Evolutionary conservation across 2,113 vertebrate species (phyloP), one percentile per base, ranked within the genome.

Genomic region (Salminus brasiliensis): DNA sequence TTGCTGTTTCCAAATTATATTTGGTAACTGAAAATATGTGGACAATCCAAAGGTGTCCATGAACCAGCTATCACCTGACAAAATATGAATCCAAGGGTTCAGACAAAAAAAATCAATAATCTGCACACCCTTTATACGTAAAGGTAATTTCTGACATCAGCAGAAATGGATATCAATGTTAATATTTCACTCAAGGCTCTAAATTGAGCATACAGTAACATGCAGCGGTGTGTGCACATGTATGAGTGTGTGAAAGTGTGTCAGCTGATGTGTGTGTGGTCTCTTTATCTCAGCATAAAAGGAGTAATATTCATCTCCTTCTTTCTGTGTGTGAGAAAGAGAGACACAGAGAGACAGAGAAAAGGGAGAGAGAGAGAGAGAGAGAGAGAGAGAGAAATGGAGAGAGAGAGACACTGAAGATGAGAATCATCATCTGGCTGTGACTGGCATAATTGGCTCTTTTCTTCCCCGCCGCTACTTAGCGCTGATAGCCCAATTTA

Each of bases 401-500:
- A 55, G 11, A 76, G 53, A 75, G 47, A 66, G 77, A 76, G 72
- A 79, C 76, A 84, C 74, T 49, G 60, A 84, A 80, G 79, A 75
- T 83, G 81, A 85, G 87, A 86, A 84, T 86, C 83, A 84, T 86
- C 84, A 83, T 85, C 82, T 85, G 76, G 85, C 86, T 88, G 81
- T 84, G 84, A 86, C 84, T 81, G 85, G 76, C 81, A 85, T 88
- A 88, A 86, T 85, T 86, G 83, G 83, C 83, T 88, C 84, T 76
- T 86, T 85, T 88, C 84, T 84, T 85, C 72, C 83, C 78, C 74
- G 79, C 69, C 74, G 76, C 83, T 83, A 85, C 84, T 86, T 86
- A 86, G 84, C 78, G 78, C 81, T 86, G 86, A 88, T 88, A 84
- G 84, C 86, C 81, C 86, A 86, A 88, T 88, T 88, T 86, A 86